Conservation (phyloP, 2,888 invertebrate species). For the Phanerotoma sp. region DNA sequence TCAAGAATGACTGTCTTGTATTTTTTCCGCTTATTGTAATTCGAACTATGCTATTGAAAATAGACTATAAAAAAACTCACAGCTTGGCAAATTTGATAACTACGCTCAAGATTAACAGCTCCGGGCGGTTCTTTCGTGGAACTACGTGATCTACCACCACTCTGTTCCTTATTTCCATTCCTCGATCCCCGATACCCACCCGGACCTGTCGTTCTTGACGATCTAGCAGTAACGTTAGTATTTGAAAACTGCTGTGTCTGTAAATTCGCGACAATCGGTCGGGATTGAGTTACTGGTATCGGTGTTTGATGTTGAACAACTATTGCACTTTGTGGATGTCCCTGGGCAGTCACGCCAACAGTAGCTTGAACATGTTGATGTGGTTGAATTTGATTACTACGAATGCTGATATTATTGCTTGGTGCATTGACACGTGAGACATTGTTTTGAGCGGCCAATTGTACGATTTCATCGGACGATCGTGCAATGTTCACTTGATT, state of each 20-base stretch:
- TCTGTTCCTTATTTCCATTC: slow-evolving; percentile 48
- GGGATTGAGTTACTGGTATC: slow-evolving; percentile 36
- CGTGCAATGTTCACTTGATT: slow-evolving; percentile 46
- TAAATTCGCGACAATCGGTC: slow-evolving; percentile 36
- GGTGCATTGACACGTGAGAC: slow-evolving; percentile 18
- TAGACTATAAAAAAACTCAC: slow-evolving; percentile 61
- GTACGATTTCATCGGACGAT: slow-evolving; percentile 46
- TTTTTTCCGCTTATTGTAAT: too few species aligned
- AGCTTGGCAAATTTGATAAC: slow-evolving; percentile 91
- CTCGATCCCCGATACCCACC: slow-evolving; percentile 46
- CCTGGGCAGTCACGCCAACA: slow-evolving; percentile 36
- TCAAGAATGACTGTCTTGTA: too few species aligned
- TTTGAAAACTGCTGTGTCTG: slow-evolving; percentile 42
- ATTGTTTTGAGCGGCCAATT: slow-evolving; percentile 36
- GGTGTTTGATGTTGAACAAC: slow-evolving; percentile 48
- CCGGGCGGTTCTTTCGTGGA: slow-evolving; percentile 82
- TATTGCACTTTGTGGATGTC: slow-evolving; percentile 45
- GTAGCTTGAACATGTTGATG: slow-evolving; percentile 33
- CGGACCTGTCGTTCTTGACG: slow-evolving; percentile 45
- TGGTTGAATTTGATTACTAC: slow-evolving; percentile 31
- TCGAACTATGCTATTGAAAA: too few species aligned
- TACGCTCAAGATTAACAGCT: slow-evolving; percentile 89
- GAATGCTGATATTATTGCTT: slow-evolving; percentile 30
- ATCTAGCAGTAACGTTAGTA: slow-evolving; percentile 43
- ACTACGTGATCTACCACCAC: slow-evolving; percentile 54